Conservation (phyloP, 2,888 invertebrate species). For the Oligia latruncula region DNA sequence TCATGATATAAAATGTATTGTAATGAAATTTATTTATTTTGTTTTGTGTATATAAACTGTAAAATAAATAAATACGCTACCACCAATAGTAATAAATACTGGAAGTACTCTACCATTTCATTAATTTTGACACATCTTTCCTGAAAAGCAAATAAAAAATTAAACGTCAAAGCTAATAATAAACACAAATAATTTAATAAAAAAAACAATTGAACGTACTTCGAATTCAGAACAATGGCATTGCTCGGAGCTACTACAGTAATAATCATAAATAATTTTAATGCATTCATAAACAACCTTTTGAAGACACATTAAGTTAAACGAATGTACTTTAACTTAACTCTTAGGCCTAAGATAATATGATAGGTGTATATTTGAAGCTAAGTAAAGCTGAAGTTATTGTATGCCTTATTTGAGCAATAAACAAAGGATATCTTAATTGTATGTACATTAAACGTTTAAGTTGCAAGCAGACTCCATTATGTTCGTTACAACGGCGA, state of each 20-base stretch:
- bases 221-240: slow-evolving; percentile 42
- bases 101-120: neutral
- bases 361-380: slow-evolving; percentile 34
- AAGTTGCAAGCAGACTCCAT: slow-evolving; percentile 1
- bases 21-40: neutral
- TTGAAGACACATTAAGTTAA: slow-evolving; percentile 52
- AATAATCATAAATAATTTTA: slow-evolving; percentile 51
- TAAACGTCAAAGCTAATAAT: neutral
- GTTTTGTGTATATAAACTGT: neutral
- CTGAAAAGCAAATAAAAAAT: slow-evolving; percentile 11
- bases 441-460: slow-evolving; percentile 42
- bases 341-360: slow-evolving; percentile 40
- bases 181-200: slow-evolving; percentile 10
- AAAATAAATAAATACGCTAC: neutral
- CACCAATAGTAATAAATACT: neutral
- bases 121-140: neutral
- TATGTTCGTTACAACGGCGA: slow-evolving; percentile 11
- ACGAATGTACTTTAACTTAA: slow-evolving; percentile 36
- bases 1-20: neutral
- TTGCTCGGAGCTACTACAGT: slow-evolving; percentile 19
- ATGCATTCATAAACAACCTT: slow-evolving; percentile 48
- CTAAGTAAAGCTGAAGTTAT: slow-evolving; percentile 30
- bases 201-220: slow-evolving; percentile 26
- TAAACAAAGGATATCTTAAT: slow-evolving; percentile 50
- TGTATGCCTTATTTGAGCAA: slow-evolving; percentile 28